A percentile compares a stretch with the other conserved stretches of the same genome.
Evolutionary conservation across 1,140 invertebrate genomes (phyloP).

Genomic region (Helicoverpa zea): DNA sequence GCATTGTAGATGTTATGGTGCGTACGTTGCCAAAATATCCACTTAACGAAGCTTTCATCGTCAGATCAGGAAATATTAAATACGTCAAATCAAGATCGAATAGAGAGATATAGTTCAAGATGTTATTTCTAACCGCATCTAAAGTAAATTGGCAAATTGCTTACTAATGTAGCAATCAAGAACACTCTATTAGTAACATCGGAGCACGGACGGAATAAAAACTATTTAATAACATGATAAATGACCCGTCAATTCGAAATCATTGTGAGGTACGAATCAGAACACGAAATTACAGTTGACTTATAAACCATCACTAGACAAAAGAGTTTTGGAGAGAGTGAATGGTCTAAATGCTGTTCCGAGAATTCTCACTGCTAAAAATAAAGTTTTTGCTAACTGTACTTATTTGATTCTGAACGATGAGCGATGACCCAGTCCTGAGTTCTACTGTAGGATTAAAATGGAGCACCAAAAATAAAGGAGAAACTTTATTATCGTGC

Average conservation of each 20-base stretch:
- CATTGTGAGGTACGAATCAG: constrained; percentile 63
- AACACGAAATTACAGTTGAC: constrained; percentile 75
- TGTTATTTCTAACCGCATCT: background rate
- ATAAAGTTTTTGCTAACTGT: constrained; percentile 53
- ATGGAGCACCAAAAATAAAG: constrained; percentile 21
- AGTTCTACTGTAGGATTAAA: constrained; percentile 30
- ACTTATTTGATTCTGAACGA: constrained; percentile 51
- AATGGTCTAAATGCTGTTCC: constrained; percentile 51
- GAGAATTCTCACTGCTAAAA: constrained; percentile 59
- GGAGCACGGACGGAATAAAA: background rate
- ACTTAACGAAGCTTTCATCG: background rate
- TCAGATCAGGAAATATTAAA: constrained; percentile 16
- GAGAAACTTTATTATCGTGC: background rate
- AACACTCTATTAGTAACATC: background rate
- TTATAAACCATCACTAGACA: constrained; percentile 68
- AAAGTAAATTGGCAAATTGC: constrained; percentile 25
- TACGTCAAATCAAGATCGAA: background rate
- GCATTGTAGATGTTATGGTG: constrained; percentile 34
- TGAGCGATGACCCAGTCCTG: constrained; percentile 44
- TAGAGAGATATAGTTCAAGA: background rate
- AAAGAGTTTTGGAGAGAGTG: constrained; percentile 72
- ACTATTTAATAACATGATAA: constrained; percentile 64
- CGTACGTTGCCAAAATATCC: too few species aligned
- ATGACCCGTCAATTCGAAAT: constrained; percentile 64
- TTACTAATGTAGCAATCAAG: constrained; percentile 20